Conservation (phyloP, 2,888 invertebrate genomes). For the Chloroclysta siterata region DNA sequence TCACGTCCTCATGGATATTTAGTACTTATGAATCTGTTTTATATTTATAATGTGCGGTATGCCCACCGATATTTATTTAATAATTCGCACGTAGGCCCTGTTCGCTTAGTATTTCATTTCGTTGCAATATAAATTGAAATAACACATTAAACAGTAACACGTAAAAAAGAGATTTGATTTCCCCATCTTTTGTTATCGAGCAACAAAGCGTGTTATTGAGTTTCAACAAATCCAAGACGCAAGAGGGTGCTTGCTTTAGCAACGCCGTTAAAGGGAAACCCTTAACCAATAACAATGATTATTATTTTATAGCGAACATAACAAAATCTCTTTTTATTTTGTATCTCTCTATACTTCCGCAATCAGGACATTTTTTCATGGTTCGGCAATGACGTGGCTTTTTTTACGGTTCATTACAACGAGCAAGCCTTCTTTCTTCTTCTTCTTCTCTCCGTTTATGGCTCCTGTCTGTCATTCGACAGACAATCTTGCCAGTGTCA, state of each 20-base stretch:
- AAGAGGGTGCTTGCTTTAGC: slow-evolving; percentile 45
- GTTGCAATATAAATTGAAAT: not conserved
- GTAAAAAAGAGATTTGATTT: slow-evolving; percentile 49
- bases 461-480: too few species aligned
- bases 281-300: slow-evolving; percentile 50
- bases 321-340: slow-evolving; percentile 9
- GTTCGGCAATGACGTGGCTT: not conserved
- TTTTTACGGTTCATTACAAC: not conserved
- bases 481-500: too few species aligned
- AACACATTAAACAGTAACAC: slow-evolving; percentile 12
- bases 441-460: too few species aligned
- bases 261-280: slow-evolving; percentile 52
- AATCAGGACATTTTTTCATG: not conserved
- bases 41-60: too few species aligned
- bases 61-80: too few species aligned
- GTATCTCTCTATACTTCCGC: not conserved
- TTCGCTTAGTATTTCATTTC: not conserved
- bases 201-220: slow-evolving; percentile 66
- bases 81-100: too few species aligned
- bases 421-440: not conserved
- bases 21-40: too few species aligned
- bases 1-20: too few species aligned
- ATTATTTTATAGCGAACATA: slow-evolving; percentile 36
- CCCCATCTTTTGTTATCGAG: slow-evolving; percentile 55
- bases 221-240: slow-evolving; percentile 60